Evolutionary conservation across 2,797 vertebrate species (phyloP), one percentile per base, ranked within the genome.

Genomic region (Avahi laniger): DNA sequence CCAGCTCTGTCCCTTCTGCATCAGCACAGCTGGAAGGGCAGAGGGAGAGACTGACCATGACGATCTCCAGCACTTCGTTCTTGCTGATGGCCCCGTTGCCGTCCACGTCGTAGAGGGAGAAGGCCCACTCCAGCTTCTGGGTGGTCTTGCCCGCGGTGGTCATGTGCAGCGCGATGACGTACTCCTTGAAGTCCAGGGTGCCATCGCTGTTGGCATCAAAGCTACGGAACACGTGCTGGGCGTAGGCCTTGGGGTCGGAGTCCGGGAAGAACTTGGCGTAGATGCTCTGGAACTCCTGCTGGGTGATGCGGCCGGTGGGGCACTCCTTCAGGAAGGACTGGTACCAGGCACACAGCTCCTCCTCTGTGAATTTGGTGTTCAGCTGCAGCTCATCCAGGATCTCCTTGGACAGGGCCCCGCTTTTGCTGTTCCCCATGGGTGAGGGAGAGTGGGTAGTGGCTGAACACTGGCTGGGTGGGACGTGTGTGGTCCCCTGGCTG

Each of bases 61-160:
- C 98, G 10, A 99, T 99, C 98, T 99, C 99, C 38, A 99, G 98
- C 93, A 99, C 99, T 97, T 99, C 99, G 0, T 69, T 98, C 97
- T 99, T 99, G 99, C 99, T 99, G 98, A 99, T 99, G 98, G 99
- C 98, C 0, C 99, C 99, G 0, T 99, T 99, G 18, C 99, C 98
- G 0, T 99, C 99, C 14, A 99, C 99, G 1, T 99, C 99, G 8
- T 99, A 99, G 38, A 99, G 98, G 0, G 99, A 99, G 54, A 99
- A 99, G 2, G 99, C 99, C 99, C 99, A 99, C 95, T 99, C 99
- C 1, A 99, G 98, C 86, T 99, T 99, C 86, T 99, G 99, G 96
- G 98, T 97, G 2, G 99, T 99, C 94, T 99, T 99, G 0, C 99
- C 99, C 0, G 99, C 99, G 0, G 99, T 99, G 76, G 99, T 99